Evolutionary conservation across 2,888 invertebrate species (phyloP).

Genomic region (Marronus borbonicus): DNA sequence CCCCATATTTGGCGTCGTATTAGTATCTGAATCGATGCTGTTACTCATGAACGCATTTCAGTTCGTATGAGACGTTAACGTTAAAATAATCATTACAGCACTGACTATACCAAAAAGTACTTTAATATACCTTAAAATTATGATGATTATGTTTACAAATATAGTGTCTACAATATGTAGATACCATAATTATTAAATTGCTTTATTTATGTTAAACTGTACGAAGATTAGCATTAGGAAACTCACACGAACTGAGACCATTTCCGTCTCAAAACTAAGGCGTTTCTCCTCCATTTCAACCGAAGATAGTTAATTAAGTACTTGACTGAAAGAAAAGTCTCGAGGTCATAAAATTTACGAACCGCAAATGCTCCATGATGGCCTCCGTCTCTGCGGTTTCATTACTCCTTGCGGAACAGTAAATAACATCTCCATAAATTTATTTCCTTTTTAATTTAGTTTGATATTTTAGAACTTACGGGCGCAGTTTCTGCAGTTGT

Average conservation of each 20-base stretch:
- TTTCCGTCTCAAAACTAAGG: not conserved
- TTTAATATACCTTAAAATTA: no score
- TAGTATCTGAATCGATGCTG: no score
- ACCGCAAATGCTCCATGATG: constrained; percentile 33
- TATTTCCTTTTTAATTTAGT: constrained; percentile 28
- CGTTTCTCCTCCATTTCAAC: constrained; percentile 1
- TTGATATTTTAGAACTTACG: constrained; percentile 3
- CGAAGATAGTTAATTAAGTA: constrained; percentile 18
- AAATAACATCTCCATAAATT: constrained; percentile 43
- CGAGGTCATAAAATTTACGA: constrained; percentile 42
- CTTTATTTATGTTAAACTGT: not conserved
- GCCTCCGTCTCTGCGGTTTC: constrained; percentile 36
- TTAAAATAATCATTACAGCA: no score
- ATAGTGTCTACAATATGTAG: no score
- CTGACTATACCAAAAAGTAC: no score
- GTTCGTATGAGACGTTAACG: no score
- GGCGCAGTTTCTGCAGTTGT: not conserved
- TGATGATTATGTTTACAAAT: no score
- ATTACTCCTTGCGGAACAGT: constrained; percentile 33
- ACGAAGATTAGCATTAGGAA: not conserved
- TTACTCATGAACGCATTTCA: no score
- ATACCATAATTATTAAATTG: no score
- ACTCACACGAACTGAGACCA: not conserved
- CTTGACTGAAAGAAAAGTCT: constrained; percentile 28
- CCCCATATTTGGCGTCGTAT: no score